Base-by-base conservation (phyloP, 2,888 invertebrate species). In the Zeuzera pyrina region DNA sequence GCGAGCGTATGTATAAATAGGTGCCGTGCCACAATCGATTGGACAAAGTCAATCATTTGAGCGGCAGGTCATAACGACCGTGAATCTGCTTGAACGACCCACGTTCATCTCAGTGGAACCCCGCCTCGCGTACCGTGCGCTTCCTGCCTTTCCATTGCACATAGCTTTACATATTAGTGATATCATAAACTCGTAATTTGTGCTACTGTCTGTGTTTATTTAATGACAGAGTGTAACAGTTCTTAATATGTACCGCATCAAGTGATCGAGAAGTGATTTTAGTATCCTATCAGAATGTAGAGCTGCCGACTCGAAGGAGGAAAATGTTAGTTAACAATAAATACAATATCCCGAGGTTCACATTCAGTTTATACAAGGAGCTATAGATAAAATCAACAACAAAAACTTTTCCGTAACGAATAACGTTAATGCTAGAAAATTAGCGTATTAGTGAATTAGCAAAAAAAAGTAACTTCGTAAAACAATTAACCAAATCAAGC, bases 271-370 rank as follows among this genome's bases (percentile, higher is more conserved):
- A 51, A 42, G 52, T 48, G 52, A 48, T 10, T 46, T 53, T 43
- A 44, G 43, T 48, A 64, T 59, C 50, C 47, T 52, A 58, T 46
- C 67, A 74, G 58, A 56, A 83, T 83, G 81, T 83, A 83, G 78
- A 76, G 55, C 63, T 78, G 77, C 58, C 59, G 58, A 57, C 60
- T 43, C 60, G 74, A 46, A 66, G 70, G 43, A 73, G 76, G 57
- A 83, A 72, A 73, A 83, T 83, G 81, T 83, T 56, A 79, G 81
- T 77, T 52, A 45, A n/a, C n/a, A n/a, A n/a, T n/a, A n/a, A n/a
- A n/a, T n/a, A n/a, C n/a, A n/a, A n/a, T n/a, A n/a, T n/a, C n/a
- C n/a, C n/a, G n/a, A n/a, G n/a, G n/a, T n/a, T n/a, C n/a, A n/a
- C n/a, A n/a, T n/a, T n/a, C n/a, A n/a, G n/a, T n/a, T n/a, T n/a